Evolutionary conservation across 2,888 invertebrate species (phyloP).

Genomic region (Yponomeuta malinellus): DNA sequence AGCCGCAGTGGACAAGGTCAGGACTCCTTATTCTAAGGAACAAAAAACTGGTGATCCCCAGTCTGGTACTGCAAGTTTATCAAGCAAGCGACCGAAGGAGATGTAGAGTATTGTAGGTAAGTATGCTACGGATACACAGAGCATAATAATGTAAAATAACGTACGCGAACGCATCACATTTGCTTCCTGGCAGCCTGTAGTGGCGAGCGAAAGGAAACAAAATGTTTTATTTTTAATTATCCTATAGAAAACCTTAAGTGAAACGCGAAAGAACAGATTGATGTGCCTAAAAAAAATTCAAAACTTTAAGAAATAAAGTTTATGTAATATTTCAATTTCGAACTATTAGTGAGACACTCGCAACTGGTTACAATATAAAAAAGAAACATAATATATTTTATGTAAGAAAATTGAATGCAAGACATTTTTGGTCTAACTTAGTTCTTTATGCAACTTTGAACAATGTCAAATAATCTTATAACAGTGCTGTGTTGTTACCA

Average conservation of each 20-base stretch:
- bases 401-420: too few species aligned
- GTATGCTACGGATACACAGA: constrained; percentile 31
- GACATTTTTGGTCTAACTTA: too few species aligned
- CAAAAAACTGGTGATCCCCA: background rate
- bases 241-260: background rate
- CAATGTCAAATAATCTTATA: background rate
- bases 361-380: too few species aligned
- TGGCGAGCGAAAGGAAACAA: background rate
- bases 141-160: constrained; percentile 44
- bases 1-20: constrained; percentile 46
- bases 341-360: too few species aligned
- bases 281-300: background rate
- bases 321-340: too few species aligned
- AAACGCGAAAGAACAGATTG: background rate
- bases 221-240: background rate
- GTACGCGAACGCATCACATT: constrained; percentile 22
- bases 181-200: constrained; percentile 20
- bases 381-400: too few species aligned
- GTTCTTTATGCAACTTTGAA: background rate
- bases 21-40: constrained; percentile 20
- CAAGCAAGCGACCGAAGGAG: background rate
- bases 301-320: too few species aligned
- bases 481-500: background rate
- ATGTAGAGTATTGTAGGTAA: constrained; percentile 42
- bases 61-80: background rate